Base-by-base conservation (phyloP, 2,797 vertebrate genomes). In the Rhynchotus rufescens region DNA sequence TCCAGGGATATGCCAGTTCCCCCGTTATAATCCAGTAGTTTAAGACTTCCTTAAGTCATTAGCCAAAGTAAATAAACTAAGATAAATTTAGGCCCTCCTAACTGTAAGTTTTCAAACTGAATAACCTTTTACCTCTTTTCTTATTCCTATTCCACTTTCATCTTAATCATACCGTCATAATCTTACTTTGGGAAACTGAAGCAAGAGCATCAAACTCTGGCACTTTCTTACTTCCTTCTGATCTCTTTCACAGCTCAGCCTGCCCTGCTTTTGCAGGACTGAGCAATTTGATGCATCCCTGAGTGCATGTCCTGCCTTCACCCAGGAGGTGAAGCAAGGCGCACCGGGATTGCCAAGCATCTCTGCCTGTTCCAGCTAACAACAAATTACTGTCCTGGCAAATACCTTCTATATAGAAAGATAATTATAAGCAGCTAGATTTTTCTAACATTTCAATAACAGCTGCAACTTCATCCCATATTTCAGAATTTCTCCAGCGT, bases 11-110 rank as follows among this genome's bases (percentile, higher is more conserved):
- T 73, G 45, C 56, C 54, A 34, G 60, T 57, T 57, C 36, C n/a
- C 51, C 49, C 12, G 4, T 57, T 67, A 57, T 34, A 77, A 67
- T 32, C 47, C 66, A 34, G 26, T 9, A 62, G 49, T 73, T 80
- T 81, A 72, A 85, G 67, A 76, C 60, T 62, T 73, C 47, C 81
- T 57, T 20, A 77, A 67, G 66, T 51, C 44, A 64, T 85, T 73
- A 73, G 28, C 42, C 56, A 67, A 81, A 85, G 49, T 61, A 77
- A 85, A 73, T 56, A 88, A 84, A 72, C 54, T 0, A 3, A 57
- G 54, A 72, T 52, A 57, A 66, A 57, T 73, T 51, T n/a, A n/a
- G 60, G 20, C 54, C 49, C 28, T 62, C 3, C 60, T 47, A 28
- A 54, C 44, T 47, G 32, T 49, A 54, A 1, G 0, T 45, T 75